Evolutionary conservation across 37 sponge, comb jelly and placozoan species (phyloP), one percentile per base, ranked within the genome.

Genomic region (Dysidea cf. avara): DNA sequence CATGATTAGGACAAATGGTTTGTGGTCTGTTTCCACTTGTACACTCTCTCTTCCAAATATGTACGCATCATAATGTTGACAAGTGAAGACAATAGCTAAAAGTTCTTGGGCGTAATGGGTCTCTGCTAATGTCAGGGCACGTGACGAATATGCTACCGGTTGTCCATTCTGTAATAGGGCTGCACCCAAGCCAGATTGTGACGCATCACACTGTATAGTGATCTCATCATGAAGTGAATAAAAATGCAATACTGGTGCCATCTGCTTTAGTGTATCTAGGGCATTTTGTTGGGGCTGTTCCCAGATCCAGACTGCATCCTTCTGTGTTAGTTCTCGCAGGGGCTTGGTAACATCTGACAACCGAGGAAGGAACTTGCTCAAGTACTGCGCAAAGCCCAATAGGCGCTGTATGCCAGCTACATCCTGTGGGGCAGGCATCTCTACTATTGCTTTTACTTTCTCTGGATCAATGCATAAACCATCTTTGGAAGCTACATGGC

Each of bases 331-430:
- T 3, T 46, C 59, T 56, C 79, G 13, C 28, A 85, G 53, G 14
- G 80, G 86, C 56, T 54, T 55, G 16, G 75, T 79, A 54, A 79
- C 17, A 30, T 64, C 61, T 24, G 74, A 63, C 20, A 79, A 40
- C 50, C 72, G 62, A 17, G 86, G 86, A 7, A 86, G 20, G 55
- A 86, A 86, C 52, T 74, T 72, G 22, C 53, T 39, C 18, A 86
- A 56, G 56, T 78, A 86, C 25, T 78, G 62, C 0, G 57, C 66
- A 2, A 71, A 33, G 31, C 86, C 86, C 64, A 88, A 39, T 9
- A 82, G 29, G 22, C 83, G 60, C 17, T 73, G 72, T 9, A 88
- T 58, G 48, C 30, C 83, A 4, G 64, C 34, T 9, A 32, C 67
- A 77, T 77, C 63, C 18, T 14, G 30, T 9, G 83, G 89, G 11